These are phyloP conservation scores for Pheosia tremula DNA, from an alignment of 2,888 invertebrate species.

Conservation along the genomic window DNA sequence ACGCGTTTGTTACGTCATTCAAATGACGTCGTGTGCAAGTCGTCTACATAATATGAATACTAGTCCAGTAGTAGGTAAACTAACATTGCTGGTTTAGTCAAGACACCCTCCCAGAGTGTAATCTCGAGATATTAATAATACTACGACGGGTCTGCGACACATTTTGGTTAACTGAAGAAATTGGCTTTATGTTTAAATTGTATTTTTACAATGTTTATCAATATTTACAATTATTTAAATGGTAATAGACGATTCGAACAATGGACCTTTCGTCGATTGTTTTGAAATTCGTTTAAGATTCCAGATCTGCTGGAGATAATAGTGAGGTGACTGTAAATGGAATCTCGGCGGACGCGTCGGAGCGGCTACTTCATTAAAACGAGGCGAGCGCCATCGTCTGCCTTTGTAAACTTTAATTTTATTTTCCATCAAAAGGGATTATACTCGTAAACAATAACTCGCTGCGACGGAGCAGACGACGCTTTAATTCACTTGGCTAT, in stretches of 20 bases:
- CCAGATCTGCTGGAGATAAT: too few species aligned
- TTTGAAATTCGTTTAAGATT: too few species aligned
- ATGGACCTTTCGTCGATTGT: too few species aligned
- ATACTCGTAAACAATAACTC: constrained; percentile 2
- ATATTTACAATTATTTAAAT: too few species aligned
- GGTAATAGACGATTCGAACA: too few species aligned
- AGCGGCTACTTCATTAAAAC: not conserved
- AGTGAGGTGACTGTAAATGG: not conserved
- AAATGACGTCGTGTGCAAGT: too few species aligned
- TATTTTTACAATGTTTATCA: too few species aligned
- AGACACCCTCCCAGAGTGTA: not conserved
- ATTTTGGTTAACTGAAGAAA: too few species aligned
- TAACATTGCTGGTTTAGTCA: not conserved
- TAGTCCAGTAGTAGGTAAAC: not conserved
- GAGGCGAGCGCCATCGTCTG: not conserved
- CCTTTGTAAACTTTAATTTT: constrained; percentile 1
- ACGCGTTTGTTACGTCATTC: too few species aligned
- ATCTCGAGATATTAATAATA: not conserved
- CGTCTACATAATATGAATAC: too few species aligned
- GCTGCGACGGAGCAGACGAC: not conserved
- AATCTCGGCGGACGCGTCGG: not conserved
- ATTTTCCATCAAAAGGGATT: constrained; percentile 1
- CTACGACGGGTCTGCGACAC: not conserved
- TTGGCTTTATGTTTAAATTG: too few species aligned
- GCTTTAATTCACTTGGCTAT: not conserved